phyloP scores from a whole-genome alignment of 1,140 invertebrate genomes.

The Bathynomus jamesi region DNA sequence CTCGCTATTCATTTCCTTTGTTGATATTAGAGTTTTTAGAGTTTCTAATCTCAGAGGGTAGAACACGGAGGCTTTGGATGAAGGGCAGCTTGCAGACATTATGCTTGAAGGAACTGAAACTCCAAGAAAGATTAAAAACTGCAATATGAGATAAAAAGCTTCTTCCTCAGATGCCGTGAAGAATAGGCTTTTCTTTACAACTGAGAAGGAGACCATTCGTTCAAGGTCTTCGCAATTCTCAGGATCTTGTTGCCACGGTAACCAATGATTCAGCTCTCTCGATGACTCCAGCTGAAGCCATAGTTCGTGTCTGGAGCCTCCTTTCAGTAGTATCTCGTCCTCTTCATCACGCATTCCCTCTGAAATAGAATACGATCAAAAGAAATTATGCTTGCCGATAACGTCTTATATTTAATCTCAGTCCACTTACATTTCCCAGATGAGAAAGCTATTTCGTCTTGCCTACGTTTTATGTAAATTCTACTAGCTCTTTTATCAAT shows the following conservation, averaged over 20 bases:
- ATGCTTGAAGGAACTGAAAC: slow-evolving; percentile 6
- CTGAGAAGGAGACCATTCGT: slow-evolving; percentile 46
- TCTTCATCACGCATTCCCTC: slow-evolving; percentile 25
- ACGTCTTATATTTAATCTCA: no score
- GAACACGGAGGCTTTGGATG: background rate
- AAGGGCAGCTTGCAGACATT: background rate
- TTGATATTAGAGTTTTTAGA: slow-evolving; percentile 6
- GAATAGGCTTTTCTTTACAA: slow-evolving; percentile 43
- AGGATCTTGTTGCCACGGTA: slow-evolving; percentile 46
- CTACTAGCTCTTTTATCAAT: no score
- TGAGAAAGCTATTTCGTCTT: no score
- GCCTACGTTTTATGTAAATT: no score
- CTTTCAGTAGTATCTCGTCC: slow-evolving; percentile 39
- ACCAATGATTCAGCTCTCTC: slow-evolving; percentile 43
- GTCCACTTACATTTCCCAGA: no score
- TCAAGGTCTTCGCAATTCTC: slow-evolving; percentile 47
- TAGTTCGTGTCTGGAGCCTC: slow-evolving; percentile 32
- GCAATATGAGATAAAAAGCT: slow-evolving; percentile 40
- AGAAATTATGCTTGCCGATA: background rate
- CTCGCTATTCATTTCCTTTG: background rate
- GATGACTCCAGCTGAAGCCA: slow-evolving; percentile 46
- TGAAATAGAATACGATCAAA: slow-evolving; percentile 1
- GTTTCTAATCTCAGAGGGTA: slow-evolving; percentile 20
- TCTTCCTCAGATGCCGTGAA: slow-evolving; percentile 38
- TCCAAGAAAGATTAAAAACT: slow-evolving; percentile 42